These are phyloP conservation scores for Echinops telfairi DNA, from an alignment of 2,113 vertebrate genomes.

Conservation along the genomic window DNA sequence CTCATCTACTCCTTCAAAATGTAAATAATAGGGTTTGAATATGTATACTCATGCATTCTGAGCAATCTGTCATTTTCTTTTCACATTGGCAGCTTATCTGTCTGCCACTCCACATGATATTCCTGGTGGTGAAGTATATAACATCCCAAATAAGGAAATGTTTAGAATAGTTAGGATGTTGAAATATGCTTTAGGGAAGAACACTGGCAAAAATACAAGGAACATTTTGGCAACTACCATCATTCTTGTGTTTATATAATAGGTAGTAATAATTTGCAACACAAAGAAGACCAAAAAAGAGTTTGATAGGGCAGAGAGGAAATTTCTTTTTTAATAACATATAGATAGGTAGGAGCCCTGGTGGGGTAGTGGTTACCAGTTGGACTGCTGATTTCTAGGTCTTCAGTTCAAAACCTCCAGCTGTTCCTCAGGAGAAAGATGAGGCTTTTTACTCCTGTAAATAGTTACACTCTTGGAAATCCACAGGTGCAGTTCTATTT, in stretches of 20 bases:
- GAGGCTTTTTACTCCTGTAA: too few species aligned
- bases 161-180: slow-evolving; percentile 18
- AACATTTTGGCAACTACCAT: background rate
- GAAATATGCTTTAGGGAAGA: background rate
- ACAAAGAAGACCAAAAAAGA: background rate
- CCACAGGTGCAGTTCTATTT: too few species aligned
- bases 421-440: too few species aligned
- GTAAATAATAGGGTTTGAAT: slow-evolving; percentile 46
- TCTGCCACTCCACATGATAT: slow-evolving; percentile 1
- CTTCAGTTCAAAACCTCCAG: too few species aligned
- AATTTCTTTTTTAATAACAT: slow-evolving; percentile 16
- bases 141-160: background rate
- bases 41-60: background rate
- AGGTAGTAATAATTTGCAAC: slow-evolving; percentile 9
- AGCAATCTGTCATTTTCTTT: slow-evolving; percentile 49
- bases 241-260: background rate
- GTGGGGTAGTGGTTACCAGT: too few species aligned
- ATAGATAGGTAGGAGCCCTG: background rate
- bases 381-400: too few species aligned
- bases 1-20: slow-evolving; percentile 33
- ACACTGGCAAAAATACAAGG: slow-evolving; percentile 19
- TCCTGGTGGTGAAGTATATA: background rate
- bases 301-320: background rate
- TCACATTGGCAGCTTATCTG: background rate
- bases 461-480: too few species aligned